Base-by-base conservation (phyloP, 2,113 vertebrate genomes). In the Zingel zingel region DNA sequence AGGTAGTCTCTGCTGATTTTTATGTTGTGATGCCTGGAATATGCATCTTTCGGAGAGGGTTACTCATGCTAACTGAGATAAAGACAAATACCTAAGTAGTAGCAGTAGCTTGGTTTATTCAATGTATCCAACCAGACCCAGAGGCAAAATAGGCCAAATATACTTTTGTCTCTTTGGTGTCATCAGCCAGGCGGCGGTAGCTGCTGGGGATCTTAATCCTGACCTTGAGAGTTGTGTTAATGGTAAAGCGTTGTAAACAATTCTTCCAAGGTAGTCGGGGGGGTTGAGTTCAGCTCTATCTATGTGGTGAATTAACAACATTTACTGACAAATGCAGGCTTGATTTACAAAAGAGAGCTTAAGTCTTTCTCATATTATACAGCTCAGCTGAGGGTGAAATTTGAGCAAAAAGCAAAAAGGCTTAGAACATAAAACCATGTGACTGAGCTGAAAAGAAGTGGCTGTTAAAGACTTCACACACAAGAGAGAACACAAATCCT, bases 401-500 rank as follows among this genome's bases (percentile, higher is more conserved):
- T 54, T 57, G 43, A n/a, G 23, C n/a, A 58, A 39, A 81, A 70
- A n/a, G 23, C n/a, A 58, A 39, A 81, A 70, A 70, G 45, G 15
- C 72, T 78, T 21, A 62, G 36, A 81, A 56, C 70, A 83, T 48
- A 1, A 51, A 74, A 54, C 7, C 70, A 77, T 69, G 78, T 86
- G 83, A 88, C 59, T 63, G 43, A 45, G 74, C 23, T 43, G 68
- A 72, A 75, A 33, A 53, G 21, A 57, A 43, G 39, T 12, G 45
- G 47, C 59, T 79, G 25, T 75, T 69, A 6, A 58, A 83, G 47
- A 36, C 43, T 74, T 86, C 63, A 72, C 67, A 63, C 86, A 80
- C 58, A 79, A 81, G 77, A 53, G 62, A 76, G 68, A 88, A 63
- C 65, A 68, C 50, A 88, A 82, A 82, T 86, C 87, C 61, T 68